Evolutionary conservation across 1,140 invertebrate species (phyloP), one percentile per base, ranked within the genome.

Genomic region (Spodoptera frugiperda): DNA sequence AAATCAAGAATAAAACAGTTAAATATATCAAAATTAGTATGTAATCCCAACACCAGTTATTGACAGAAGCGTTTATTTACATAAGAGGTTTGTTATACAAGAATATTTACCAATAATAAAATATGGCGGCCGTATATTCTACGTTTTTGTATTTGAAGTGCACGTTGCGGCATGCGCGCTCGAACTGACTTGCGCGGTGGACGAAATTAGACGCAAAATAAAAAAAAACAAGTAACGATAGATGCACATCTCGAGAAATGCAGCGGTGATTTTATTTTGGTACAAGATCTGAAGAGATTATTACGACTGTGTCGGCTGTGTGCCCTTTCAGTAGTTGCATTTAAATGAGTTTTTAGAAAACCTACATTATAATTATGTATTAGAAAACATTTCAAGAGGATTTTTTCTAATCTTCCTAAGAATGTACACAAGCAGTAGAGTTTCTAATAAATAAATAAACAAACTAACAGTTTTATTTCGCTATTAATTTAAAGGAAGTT

Each of bases 211-310:
- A 92, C 84, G 82, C 84, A 67, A 79, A 85, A 86, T 84, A 90
- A 89, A 91, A 90, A 93, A 89, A 39, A 25, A n/a, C n/a, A n/a
- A 39, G 33, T 6, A 39, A 83, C 79, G 76, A 80, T 88, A 85
- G 84, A 87, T 89, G 91, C 87, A 89, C 89, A 90, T 87, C 84
- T 85, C 87, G 83, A 89, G 90, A 89, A 90, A 91, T 89, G 90
- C 91, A 88, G 84, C 83, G 82, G 48, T 59, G 81, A 82, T 84
- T 85, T 83, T 86, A 83, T 87, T 89, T 91, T 89, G 86, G 71
- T 73, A 73, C 71, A 70, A 53, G 44, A 48, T 59, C 33, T 44
- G 71, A 61, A 49, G 30, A 61, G 46, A 61, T 67, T 67, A 67
- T 67, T 48, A 49, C 63, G 63, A 67, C 48, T 67, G 11, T 67